Evolutionary conservation across 2,797 vertebrate species (phyloP).

Genomic region (Sebastiscus albofasciatus): DNA sequence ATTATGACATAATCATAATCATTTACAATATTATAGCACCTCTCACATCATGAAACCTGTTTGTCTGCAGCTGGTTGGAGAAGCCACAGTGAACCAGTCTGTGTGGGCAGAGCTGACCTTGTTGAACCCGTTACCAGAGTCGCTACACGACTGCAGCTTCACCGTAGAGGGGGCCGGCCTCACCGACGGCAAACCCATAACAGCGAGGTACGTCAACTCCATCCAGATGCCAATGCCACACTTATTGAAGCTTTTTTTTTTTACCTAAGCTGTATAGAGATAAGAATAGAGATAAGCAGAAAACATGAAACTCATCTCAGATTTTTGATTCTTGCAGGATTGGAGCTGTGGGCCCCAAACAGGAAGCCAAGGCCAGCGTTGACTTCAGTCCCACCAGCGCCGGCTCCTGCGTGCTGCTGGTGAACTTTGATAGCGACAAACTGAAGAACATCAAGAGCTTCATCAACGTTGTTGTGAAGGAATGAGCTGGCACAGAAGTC

Average conservation of each 20-base stretch:
- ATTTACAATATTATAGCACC: not conserved
- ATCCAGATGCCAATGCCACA: not conserved
- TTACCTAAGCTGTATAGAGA: not conserved
- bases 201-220: slow-evolving; percentile 50
- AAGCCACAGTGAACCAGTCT: slow-evolving; percentile 80
- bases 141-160: slow-evolving; percentile 83
- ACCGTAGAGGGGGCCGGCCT: slow-evolving; percentile 84
- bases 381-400: slow-evolving; percentile 77
- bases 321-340: slow-evolving; percentile 53
- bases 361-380: slow-evolving; percentile 75
- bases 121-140: slow-evolving; percentile 81
- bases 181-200: slow-evolving; percentile 66
- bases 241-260: no score
- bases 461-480: slow-evolving; percentile 81
- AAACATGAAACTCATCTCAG: not conserved
- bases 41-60: not conserved
- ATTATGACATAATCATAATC: not conserved
- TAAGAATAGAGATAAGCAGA: not conserved
- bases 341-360: slow-evolving; percentile 68
- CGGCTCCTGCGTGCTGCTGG: slow-evolving; percentile 84
- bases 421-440: slow-evolving; percentile 88
- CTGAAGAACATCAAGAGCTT: slow-evolving; percentile 87
- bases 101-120: slow-evolving; percentile 83
- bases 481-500: slow-evolving; percentile 7
- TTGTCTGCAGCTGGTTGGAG: slow-evolving; percentile 82